A percentile compares a stretch with the other conserved stretches of the same genome.
Conservation (phyloP, 2,797 vertebrate genomes). For the Acrocephalus scirpaceus region DNA sequence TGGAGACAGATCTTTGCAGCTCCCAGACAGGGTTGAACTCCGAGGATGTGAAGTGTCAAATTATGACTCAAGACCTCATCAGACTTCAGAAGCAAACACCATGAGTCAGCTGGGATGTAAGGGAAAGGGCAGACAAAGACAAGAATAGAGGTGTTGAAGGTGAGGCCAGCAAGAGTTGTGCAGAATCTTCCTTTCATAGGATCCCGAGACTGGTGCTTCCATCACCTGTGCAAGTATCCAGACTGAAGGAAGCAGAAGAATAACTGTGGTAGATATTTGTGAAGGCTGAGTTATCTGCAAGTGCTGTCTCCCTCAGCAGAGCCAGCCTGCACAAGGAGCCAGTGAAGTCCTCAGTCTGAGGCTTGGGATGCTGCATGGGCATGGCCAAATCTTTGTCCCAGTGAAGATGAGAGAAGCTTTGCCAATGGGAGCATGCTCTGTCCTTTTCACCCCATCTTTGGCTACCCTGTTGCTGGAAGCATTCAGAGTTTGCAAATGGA, state of each 20-base stretch:
- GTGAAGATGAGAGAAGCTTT: neutral
- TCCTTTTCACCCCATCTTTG: constrained; percentile 37
- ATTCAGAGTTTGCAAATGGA: constrained; percentile 14
- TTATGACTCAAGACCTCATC: constrained; percentile 13
- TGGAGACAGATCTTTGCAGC: neutral
- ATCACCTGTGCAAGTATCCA: neutral
- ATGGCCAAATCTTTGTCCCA: neutral
- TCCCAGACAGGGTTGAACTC: neutral
- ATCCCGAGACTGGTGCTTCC: neutral
- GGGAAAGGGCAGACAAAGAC: neutral
- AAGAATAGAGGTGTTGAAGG: neutral
- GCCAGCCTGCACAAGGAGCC: neutral
- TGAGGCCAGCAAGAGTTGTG: neutral
- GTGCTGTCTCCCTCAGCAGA: neutral
- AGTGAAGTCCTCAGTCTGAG: neutral
- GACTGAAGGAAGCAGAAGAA: neutral
- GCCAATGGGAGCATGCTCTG: constrained; percentile 19
- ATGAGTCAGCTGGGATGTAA: neutral
- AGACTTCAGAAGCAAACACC: neutral
- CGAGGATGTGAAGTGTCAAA: neutral
- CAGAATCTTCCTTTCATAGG: neutral
- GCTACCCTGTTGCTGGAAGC: neutral
- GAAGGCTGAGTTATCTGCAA: neutral
- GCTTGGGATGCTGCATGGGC: accelerated
- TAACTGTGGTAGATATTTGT: neutral